Evolutionary conservation across 2,113 vertebrate species (phyloP), one percentile per base, ranked within the genome.

Genomic region (Dasyurus viverrinus): DNA sequence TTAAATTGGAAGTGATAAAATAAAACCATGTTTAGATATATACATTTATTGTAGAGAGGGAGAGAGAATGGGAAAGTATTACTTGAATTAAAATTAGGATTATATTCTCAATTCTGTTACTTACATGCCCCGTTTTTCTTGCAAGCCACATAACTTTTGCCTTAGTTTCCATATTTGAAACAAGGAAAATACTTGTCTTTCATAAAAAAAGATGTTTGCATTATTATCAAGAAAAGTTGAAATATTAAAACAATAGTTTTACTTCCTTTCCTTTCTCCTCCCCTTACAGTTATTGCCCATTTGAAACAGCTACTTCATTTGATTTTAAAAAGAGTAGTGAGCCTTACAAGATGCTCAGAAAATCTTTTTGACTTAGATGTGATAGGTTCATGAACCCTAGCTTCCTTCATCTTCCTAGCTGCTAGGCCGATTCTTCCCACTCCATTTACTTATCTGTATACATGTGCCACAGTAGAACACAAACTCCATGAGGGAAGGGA

Each of bases 321-420:
- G 84, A 92, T 96, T 96, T 93, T 93, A 54, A 54, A 96, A 94
- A 91, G 54, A 27, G n/a, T 16, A 53, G 91, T n/a, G 92, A 76
- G 89, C 22, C 25, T 93, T 54, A 54, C 23, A 76, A 91, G 50
- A 91, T 94, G 4, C 68, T 89, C 89, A 2, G 94, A 46, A 52
- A 36, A 36, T n/a, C 53, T 52, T 46, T 93, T 2, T 92, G 52
- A 89, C 48, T 55, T 93, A 90, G 53, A 90, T 95, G 7, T n/a
- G 8, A 16, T 84, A 23, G 68, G 68, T 42, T 8, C 19, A 42
- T 84, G 36, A 84, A 16, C 5, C 68, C 68, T 68, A 42, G 7
- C 68, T 42, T 84, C 16, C 68, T 42, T 84, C 16, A 84, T 84
- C 36, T 42, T 42, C 14, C 19, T 42, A 84, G n/a, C 16, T 76